Base-by-base conservation (phyloP, 2,113 vertebrate genomes). In the Mirza zaza region DNA sequence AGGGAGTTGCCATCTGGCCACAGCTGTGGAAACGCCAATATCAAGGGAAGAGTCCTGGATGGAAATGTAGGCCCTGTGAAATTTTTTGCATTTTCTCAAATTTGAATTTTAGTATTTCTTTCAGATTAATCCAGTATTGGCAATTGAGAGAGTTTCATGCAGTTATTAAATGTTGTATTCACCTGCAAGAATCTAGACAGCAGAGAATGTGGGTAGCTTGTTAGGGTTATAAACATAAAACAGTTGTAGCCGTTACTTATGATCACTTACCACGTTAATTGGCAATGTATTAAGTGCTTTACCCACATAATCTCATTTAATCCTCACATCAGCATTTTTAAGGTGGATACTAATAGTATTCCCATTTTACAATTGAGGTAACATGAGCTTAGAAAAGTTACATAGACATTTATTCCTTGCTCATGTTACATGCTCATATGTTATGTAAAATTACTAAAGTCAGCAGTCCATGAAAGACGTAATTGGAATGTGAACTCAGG, bases 401-500 rank as follows among this genome's bases (percentile, higher is more conserved):
- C 48, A 34, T 42, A 68, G 65, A 80, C n/a, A 73, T 81, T 82
- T 76, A 88, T 77, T 87, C 77, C 34, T 71, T 90, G 15, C 14
- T 67, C 48, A 48, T 29, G 36, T 52, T 75, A 39, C 8, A 83
- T 83, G n/a, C 15, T 39, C 18, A 83, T 18, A 14, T 11, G n/a
- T 81, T 94, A 48, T 34, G 10, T 59, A 23, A 71, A n/a, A 39
- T 86, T 21, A n/a, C 61, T 77, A 73, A 87, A 5, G 27, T 81
- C 27, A 68, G 36, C 27, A 82, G 42, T 55, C 63, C 36, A 21
- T 92, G 36, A 92, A 97, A 89, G 34, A 77, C 14, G 15, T 63
- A 55, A 86, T 8, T 91, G 29, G 45, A 92, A 96, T 86, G 52
- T 70, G 88, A 86, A 81, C 42, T 76, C 83, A 89, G 27, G 11